phyloP scores from a whole-genome alignment of 2,888 invertebrate genomes.

The Hecatera dysodea region DNA sequence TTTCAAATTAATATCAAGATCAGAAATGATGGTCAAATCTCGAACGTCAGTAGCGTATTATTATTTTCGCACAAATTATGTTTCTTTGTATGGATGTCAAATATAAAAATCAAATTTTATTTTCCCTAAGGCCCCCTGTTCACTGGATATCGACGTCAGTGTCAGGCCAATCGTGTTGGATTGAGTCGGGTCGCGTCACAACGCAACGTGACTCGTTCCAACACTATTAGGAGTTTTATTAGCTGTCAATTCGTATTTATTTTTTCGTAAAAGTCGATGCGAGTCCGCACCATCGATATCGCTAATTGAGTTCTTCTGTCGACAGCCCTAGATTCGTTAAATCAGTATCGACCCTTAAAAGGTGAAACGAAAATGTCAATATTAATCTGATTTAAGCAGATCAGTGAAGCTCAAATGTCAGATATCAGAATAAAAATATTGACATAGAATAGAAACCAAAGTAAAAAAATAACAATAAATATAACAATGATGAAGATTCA shows the following conservation, averaged over 20 bases:
- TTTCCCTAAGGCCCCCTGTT: conserved; percentile 64
- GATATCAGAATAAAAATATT: conserved; percentile 37
- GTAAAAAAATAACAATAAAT: too few species aligned
- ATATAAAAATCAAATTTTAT: conserved; percentile 70
- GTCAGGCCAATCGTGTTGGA: conserved; percentile 72
- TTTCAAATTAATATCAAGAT: conserved; percentile 71
- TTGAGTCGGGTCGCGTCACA: conserved; percentile 82
- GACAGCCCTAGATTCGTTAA: conserved; percentile 35
- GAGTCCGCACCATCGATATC: conserved; percentile 42
- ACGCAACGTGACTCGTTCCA: conserved; percentile 72
- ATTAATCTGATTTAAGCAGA: conserved; percentile 44
- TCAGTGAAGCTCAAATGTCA: conserved; percentile 26
- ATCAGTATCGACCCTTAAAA: conserved; percentile 44
- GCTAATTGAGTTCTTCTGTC: conserved; percentile 58
- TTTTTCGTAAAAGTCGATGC: conserved; percentile 58
- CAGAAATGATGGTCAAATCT: conserved; percentile 67
- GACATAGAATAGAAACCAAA: too few species aligned
- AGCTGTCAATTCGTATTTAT: conserved; percentile 75
- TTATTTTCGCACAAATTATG: conserved; percentile 69
- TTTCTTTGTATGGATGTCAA: conserved; percentile 68
- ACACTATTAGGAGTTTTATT: conserved; percentile 82
- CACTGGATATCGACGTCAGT: conserved; percentile 70
- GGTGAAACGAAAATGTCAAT: conserved; percentile 27
- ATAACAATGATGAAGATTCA: too few species aligned
- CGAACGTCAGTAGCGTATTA: conserved; percentile 62